phyloP scores from a whole-genome alignment of 2,113 vertebrate species.

The Coryphaenoides rupestris region DNA sequence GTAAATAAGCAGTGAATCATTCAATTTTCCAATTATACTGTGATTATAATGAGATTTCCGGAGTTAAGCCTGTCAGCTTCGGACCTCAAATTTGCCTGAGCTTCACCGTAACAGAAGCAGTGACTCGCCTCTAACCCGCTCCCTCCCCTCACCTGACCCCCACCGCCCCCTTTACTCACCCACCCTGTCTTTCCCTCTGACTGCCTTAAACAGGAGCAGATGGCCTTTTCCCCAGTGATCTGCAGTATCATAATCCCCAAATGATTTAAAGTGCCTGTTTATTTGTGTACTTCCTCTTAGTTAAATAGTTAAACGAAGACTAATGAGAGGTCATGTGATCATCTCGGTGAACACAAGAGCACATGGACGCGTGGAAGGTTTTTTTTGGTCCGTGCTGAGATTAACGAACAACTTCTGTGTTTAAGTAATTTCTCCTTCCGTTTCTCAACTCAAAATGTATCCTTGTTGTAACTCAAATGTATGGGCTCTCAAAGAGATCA shows the following conservation, averaged over 20 bases:
- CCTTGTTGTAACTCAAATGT: neutral
- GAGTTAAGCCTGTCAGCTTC: conserved; percentile 33
- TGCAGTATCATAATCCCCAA: conserved; percentile 53
- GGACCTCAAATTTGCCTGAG: conserved; percentile 25
- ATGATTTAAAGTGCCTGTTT: conserved; percentile 58
- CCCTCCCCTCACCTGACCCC: conserved; percentile 18
- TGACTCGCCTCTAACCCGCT: neutral
- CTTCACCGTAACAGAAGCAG: conserved; percentile 16
- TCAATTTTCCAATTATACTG: conserved; percentile 43
- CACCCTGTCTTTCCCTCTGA: conserved; percentile 20
- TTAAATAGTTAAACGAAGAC: conserved; percentile 55
- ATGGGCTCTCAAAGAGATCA: neutral
- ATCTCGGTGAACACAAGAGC: neutral
- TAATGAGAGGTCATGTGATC: conserved; percentile 9
- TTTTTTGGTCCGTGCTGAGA: too few species aligned
- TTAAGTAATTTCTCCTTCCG: too few species aligned
- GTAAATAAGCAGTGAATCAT: conserved; percentile 37
- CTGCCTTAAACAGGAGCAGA: conserved; percentile 51
- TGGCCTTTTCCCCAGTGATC: conserved; percentile 45
- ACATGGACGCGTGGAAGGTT: too few species aligned
- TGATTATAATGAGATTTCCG: conserved; percentile 47
- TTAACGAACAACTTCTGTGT: too few species aligned
- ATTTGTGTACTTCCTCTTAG: conserved; percentile 49
- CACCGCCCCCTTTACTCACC: neutral
- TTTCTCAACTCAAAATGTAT: too few species aligned